Evolutionary conservation across 2,888 invertebrate genomes (phyloP).

Genomic region (Hirtodrosophila trivittata): DNA sequence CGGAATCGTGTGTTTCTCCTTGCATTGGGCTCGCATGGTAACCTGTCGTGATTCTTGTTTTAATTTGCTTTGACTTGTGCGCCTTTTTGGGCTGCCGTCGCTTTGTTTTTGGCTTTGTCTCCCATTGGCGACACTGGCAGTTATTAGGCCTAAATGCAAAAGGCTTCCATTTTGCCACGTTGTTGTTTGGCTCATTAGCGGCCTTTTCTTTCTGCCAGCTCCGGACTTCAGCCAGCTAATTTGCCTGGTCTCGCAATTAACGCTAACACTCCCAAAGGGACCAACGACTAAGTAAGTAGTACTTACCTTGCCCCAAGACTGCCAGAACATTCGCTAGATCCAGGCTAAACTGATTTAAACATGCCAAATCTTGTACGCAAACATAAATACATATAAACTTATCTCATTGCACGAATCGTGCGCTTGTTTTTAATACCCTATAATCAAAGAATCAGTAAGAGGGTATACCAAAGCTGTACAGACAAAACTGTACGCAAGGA

Average conservation of each 20-base stretch:
- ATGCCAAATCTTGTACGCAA: slow-evolving; percentile 59
- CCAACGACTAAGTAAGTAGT: slow-evolving; percentile 9
- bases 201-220: slow-evolving; percentile 24
- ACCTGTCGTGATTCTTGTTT: slow-evolving; percentile 81
- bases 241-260: slow-evolving; percentile 56
- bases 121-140: slow-evolving; percentile 58
- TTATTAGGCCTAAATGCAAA: slow-evolving; percentile 77
- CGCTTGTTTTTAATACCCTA: slow-evolving; percentile 60
- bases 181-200: slow-evolving; percentile 73
- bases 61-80: slow-evolving; percentile 81
- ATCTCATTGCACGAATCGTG: slow-evolving; percentile 69
- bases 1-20: slow-evolving; percentile 43
- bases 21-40: slow-evolving; percentile 70
- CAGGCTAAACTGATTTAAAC: slow-evolving; percentile 50
- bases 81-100: slow-evolving; percentile 65
- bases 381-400: slow-evolving; percentile 70
- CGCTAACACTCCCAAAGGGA: slow-evolving; percentile 45
- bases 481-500: too few species aligned
- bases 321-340: slow-evolving; percentile 34
- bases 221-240: slow-evolving; percentile 33
- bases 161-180: slow-evolving; percentile 34
- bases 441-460: not conserved
- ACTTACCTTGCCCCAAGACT: slow-evolving; percentile 21
- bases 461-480: too few species aligned
- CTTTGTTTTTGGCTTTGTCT: slow-evolving; percentile 24